Percentiles rank a stretch among this genome's conserved stretches.
phyloP scores from a whole-genome alignment of 2,797 vertebrate genomes.

The Pangasius larnaudii region DNA sequence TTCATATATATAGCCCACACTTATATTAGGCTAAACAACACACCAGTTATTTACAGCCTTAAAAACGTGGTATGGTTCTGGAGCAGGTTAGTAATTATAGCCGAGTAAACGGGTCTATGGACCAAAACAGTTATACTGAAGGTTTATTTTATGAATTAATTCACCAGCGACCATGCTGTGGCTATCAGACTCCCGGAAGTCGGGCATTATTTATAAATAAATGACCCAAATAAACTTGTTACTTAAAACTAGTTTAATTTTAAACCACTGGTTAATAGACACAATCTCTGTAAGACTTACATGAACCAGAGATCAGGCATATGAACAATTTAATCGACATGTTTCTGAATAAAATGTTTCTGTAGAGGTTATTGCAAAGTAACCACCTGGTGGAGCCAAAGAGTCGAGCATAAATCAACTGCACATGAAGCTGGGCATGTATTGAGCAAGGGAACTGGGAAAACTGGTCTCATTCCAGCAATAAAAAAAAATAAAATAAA shows the following conservation, averaged over 20 bases:
- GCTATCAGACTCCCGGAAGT: conserved; percentile 29
- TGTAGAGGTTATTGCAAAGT: not conserved
- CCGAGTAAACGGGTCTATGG: not conserved
- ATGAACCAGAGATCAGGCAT: not conserved
- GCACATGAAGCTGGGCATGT: not conserved
- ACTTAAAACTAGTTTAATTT: no score
- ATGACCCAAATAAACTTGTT: no score
- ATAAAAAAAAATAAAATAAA: not conserved
- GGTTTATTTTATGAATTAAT: not conserved
- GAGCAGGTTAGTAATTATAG: not conserved
- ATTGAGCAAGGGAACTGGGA: not conserved
- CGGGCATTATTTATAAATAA: not conserved
- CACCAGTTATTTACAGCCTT: not conserved
- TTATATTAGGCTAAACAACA: not conserved
- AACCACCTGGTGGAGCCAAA: conserved; percentile 6
- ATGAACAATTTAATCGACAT: not conserved
- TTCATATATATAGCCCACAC: not conserved
- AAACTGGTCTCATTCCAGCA: not conserved
- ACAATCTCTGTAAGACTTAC: not conserved
- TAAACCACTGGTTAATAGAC: not conserved
- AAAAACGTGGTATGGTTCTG: not conserved
- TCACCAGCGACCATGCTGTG: not conserved
- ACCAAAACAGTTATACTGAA: not conserved
- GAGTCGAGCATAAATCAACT: not conserved
- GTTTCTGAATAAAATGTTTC: not conserved